A percentile compares a stretch with the other conserved stretches of the same genome.
Evolutionary conservation across 2,888 invertebrate genomes (phyloP).

Genomic region (Linnaemya tessellans): DNA sequence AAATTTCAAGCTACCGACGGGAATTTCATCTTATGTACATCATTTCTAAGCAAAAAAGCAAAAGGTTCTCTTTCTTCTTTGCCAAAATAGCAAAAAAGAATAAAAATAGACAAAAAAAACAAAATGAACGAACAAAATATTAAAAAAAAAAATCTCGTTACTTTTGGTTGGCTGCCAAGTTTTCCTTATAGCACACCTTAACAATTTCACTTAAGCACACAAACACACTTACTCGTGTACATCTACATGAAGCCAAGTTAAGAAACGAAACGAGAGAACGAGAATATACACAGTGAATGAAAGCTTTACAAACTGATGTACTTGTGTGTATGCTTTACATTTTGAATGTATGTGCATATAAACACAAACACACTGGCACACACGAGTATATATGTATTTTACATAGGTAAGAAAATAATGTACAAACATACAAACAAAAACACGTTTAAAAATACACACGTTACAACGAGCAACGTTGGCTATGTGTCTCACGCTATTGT

Average conservation of each 20-base stretch:
- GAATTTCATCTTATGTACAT: constrained; percentile 65
- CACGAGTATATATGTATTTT: constrained; percentile 7
- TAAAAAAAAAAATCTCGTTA: constrained; percentile 75
- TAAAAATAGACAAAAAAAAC: constrained; percentile 49
- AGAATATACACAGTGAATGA: constrained; percentile 59
- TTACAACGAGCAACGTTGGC: constrained; percentile 15
- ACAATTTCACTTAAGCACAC: constrained; percentile 70
- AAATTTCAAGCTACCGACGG: constrained; percentile 78
- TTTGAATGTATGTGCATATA: not conserved
- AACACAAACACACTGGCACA: constrained; percentile 8
- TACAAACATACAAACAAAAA: constrained; percentile 16
- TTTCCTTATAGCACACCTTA: constrained; percentile 80
- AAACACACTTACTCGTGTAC: constrained; percentile 57
- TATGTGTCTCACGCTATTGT: constrained; percentile 14
- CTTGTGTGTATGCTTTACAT: not conserved
- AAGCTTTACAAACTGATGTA: constrained; percentile 6
- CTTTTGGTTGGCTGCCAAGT: constrained; percentile 83
- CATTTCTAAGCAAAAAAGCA: constrained; percentile 15
- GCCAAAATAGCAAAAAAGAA: constrained; percentile 30
- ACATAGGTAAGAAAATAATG: constrained; percentile 60
- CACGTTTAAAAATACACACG: constrained; percentile 46
- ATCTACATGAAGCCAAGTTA: constrained; percentile 41
- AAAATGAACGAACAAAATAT: constrained; percentile 64
- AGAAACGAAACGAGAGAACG: constrained; percentile 66
- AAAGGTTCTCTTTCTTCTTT: constrained; percentile 66